Conservation (phyloP, 2,797 vertebrate species). For the Nannoperca australis region DNA sequence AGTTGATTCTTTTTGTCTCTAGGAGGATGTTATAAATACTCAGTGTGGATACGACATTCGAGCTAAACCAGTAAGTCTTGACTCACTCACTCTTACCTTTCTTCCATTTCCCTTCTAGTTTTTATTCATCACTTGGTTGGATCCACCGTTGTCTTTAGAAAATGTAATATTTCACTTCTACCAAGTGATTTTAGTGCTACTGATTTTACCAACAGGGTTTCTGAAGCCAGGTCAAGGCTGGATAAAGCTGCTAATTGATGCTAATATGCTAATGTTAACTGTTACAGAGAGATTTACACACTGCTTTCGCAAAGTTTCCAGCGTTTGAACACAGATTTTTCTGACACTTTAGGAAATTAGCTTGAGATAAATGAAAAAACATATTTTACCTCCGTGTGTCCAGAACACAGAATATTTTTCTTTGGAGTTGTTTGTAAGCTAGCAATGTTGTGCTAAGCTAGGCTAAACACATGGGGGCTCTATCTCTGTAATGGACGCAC, state of each 20-base stretch:
- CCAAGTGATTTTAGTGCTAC: too few species aligned
- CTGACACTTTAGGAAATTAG: too few species aligned
- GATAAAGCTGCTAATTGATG: not conserved
- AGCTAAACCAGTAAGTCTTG: conserved; percentile 90
- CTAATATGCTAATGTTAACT: too few species aligned
- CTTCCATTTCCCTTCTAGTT: not conserved
- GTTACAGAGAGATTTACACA: too few species aligned
- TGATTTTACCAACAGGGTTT: not conserved
- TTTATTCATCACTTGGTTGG: not conserved
- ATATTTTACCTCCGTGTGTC: too few species aligned
- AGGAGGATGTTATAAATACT: conserved; percentile 99
- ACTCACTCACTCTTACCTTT: not conserved
- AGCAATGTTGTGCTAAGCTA: not conserved
- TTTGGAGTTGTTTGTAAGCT: too few species aligned
- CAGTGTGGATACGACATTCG: conserved; percentile 98
- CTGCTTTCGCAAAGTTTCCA: not conserved
- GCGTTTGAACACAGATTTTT: not conserved
- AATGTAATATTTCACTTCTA: not conserved
- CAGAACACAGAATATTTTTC: not conserved
- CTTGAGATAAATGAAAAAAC: not conserved
- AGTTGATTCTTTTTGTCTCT: not conserved
- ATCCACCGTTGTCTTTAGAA: not conserved
- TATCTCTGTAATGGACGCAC: not conserved
- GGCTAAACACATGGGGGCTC: not conserved
- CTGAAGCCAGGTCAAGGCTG: not conserved